Evolutionary conservation across 2,113 vertebrate species (phyloP), one percentile per base, ranked within the genome.

Genomic region (Leiothrix lutea): DNA sequence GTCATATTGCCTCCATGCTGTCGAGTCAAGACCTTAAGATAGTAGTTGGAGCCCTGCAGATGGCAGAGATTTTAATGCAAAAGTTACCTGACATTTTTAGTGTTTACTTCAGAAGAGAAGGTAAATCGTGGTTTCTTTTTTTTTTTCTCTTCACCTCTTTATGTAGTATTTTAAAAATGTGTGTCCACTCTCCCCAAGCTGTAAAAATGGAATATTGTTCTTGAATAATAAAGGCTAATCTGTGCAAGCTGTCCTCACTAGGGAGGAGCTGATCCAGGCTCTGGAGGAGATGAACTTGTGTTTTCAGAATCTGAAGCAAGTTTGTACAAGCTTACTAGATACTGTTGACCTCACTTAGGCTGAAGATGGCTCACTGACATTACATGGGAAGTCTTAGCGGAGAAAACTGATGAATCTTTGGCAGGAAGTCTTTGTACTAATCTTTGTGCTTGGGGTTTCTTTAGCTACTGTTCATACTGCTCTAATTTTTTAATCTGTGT

Each of bases 61-160:
- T 99, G 99, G 99, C 99, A 89, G 99, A 99, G 96, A 99, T 99
- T 80, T 99, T 99, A 97, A 99, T 99, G 99, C 99, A 99, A 97
- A 99, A 99, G 94, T 98, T 99, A 90, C 99, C 99, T 80, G 99
- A 99, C 97, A 99, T 99, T 94, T 99, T 99, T 98, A 99, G 99
- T 97, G 99, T 99, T 97, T 99, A 99, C 98, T 99, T 99, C 98
- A 99, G 99, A 97, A 99, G 99, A 98, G 99, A 99, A 99, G 99
- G 99, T 99, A 99, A 96, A 86, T 75, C 3, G 4, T 70, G 13
- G 7, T 88, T 72, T 33, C 2, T 56, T 64, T 44, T 65, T 71
- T 71, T 31, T 22, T 5, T 5, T 2, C 1, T 48, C 12, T 60
- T 83, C 22, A 44, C 5, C 14, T 73, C 29, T 64, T 53, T 66